Evolutionary conservation across 2,113 vertebrate species (phyloP).

Genomic region (Elanoides forficatus): DNA sequence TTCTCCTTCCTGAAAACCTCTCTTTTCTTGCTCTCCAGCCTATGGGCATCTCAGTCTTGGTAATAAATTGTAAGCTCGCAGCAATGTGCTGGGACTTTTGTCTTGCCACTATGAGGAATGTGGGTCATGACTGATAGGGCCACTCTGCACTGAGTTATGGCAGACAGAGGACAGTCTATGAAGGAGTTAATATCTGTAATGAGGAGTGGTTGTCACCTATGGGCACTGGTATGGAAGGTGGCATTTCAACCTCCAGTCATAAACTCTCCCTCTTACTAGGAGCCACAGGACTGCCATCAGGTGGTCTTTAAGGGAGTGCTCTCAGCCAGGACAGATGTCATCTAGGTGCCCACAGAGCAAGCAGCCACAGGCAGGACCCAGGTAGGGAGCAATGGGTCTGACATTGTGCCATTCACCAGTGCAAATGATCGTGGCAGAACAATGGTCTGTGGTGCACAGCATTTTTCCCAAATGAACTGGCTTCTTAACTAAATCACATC

Average conservation of each 20-base stretch:
- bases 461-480: neutral
- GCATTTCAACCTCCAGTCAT: neutral
- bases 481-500: neutral
- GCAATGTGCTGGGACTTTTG: neutral
- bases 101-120: accelerated
- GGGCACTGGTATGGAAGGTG: neutral
- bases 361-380: neutral
- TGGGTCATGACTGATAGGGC: neutral
- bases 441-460: neutral
- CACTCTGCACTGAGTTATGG: neutral
- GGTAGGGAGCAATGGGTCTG: neutral
- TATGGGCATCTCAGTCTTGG: neutral
- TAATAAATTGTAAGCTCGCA: neutral
- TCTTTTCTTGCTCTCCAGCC: neutral
- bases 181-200: neutral
- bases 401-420: neutral
- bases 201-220: neutral
- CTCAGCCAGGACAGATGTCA: neutral
- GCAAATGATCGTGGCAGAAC: neutral
- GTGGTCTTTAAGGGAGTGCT: neutral
- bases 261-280: neutral
- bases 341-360: neutral
- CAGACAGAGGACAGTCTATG: neutral
- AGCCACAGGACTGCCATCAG: neutral
- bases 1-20: neutral